Percentiles rank a stretch among this genome's conserved stretches.
phyloP scores from a whole-genome alignment of 2,888 invertebrate genomes.

The Melangyna quadrimaculata region DNA sequence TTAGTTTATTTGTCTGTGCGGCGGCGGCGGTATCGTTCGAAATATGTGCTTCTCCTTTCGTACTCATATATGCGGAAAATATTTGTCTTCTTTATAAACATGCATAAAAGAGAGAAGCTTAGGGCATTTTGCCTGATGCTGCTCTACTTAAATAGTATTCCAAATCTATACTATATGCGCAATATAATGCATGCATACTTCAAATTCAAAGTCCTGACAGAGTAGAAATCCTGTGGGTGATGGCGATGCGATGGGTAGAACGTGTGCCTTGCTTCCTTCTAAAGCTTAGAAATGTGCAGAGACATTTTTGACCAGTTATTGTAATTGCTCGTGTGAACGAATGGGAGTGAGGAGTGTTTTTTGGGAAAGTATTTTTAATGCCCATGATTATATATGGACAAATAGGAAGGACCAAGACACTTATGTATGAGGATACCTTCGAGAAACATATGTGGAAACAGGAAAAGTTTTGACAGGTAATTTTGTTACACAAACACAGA shows the following conservation, averaged over 20 bases:
- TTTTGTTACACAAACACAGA: conserved; percentile 9
- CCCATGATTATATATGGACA: conserved; percentile 31
- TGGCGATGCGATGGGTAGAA: no score
- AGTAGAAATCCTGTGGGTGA: not conserved
- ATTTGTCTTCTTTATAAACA: conserved; percentile 14
- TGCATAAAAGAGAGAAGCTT: conserved; percentile 7
- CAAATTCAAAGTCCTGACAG: not conserved
- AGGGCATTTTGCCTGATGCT: conserved; percentile 11
- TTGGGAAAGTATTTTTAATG: conserved; percentile 23
- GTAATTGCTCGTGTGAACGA: conserved; percentile 25
- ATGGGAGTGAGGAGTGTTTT: not conserved
- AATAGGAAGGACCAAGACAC: conserved; percentile 17
- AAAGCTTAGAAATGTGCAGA: not conserved
- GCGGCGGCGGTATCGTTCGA: conserved; percentile 40
- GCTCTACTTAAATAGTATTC: not conserved
- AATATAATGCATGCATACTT: not conserved
- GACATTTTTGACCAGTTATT: conserved; percentile 56
- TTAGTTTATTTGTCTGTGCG: conserved; percentile 45
- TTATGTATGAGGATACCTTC: not conserved
- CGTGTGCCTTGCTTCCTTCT: not conserved
- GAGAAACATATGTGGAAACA: not conserved
- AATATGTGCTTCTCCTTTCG: no score
- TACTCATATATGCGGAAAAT: no score
- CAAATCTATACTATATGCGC: not conserved
- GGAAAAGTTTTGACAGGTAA: conserved; percentile 62